phyloP scores from a whole-genome alignment of 2,888 invertebrate species.

The Cephus rjabovi region DNA sequence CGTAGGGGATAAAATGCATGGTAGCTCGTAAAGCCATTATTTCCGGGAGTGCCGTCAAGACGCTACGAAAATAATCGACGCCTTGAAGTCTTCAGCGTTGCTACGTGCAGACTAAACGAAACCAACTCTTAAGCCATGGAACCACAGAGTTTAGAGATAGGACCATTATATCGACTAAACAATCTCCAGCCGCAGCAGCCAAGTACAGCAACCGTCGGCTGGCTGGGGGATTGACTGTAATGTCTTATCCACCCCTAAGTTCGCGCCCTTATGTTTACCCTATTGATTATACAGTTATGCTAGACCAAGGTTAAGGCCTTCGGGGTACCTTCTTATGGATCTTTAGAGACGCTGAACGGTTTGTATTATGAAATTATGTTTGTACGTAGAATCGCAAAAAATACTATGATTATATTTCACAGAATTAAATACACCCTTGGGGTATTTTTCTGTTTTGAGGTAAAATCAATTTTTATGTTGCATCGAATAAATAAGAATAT shows the following conservation, averaged over 20 bases:
- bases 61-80: not conserved
- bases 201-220: slow-evolving; percentile 26
- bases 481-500: not conserved
- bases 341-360: not conserved
- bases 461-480: not conserved
- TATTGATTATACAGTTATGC: slow-evolving; percentile 53
- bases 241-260: slow-evolving; percentile 32
- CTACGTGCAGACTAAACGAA: slow-evolving; percentile 9
- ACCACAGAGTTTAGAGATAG: slow-evolving; percentile 23
- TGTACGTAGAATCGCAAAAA: not conserved
- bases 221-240: slow-evolving; percentile 19
- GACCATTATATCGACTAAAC: slow-evolving; percentile 43
- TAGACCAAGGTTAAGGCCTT: slow-evolving; percentile 23
- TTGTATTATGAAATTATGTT: not conserved
- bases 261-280: slow-evolving; percentile 50
- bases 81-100: not conserved
- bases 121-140: slow-evolving; percentile 24
- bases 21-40: not conserved
- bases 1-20: not conserved
- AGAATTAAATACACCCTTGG: not conserved
- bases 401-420: not conserved
- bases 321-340: not conserved
- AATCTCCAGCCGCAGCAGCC: slow-evolving; percentile 32
- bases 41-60: not conserved
- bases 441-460: not conserved